Conservation (phyloP, 2,113 vertebrate species). For the Poicephalus gulielmi region DNA sequence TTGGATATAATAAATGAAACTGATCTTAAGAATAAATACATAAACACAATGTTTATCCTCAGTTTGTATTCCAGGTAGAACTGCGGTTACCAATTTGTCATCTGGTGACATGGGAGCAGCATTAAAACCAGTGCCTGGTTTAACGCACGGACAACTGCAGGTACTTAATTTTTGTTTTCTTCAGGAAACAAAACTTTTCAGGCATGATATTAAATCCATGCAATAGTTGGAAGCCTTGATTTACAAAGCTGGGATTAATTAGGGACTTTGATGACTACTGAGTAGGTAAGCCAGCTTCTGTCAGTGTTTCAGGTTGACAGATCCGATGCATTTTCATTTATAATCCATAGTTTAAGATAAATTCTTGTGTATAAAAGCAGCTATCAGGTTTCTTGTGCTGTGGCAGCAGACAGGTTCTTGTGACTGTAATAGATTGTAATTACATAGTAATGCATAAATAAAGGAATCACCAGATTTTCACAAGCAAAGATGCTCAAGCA, state of each 20-base stretch:
- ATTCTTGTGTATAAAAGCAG: not conserved
- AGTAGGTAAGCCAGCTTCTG: not conserved
- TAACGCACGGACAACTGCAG: slow-evolving; percentile 60
- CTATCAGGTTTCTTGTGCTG: not conserved
- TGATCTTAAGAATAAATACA: not conserved
- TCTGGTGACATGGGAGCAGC: slow-evolving; percentile 51
- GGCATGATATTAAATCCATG: not conserved
- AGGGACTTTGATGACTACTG: not conserved
- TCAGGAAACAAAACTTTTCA: not conserved
- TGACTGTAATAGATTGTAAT: not conserved
- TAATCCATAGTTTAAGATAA: not conserved
- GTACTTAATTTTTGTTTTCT: slow-evolving; percentile 27
- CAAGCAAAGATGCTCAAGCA: not conserved
- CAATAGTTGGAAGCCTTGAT: not conserved
- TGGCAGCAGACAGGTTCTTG: not conserved
- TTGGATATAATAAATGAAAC: not conserved
- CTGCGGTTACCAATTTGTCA: slow-evolving; percentile 43
- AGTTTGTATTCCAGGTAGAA: slow-evolving; percentile 68
- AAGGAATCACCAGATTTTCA: not conserved
- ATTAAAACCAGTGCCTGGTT: slow-evolving; percentile 34
- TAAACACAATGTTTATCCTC: slow-evolving; percentile 58
- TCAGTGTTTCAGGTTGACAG: not conserved
- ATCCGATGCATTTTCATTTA: not conserved
- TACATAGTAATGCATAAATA: not conserved
- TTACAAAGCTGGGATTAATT: not conserved